Evolutionary conservation across 2,888 invertebrate genomes (phyloP).

Genomic region (Drosophila austrosaltans): DNA sequence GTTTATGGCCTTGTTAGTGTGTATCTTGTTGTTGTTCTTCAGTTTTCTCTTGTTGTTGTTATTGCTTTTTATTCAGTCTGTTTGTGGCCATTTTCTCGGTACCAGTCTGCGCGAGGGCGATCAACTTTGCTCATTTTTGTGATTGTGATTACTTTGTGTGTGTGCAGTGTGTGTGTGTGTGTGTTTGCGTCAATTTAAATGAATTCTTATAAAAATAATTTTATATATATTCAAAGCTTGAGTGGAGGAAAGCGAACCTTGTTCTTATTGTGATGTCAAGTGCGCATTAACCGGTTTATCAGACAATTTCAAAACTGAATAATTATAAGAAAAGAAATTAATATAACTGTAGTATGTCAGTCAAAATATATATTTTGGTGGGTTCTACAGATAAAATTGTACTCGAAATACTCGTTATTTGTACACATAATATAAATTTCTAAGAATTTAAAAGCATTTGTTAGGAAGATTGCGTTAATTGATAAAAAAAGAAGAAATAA

Average conservation of each 20-base stretch:
- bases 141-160: conserved; percentile 47
- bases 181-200: conserved; percentile 46
- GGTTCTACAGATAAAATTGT: neutral
- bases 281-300: conserved; percentile 63
- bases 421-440: neutral
- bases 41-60: conserved; percentile 23
- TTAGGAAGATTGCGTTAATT: too few species aligned
- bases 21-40: conserved; percentile 28
- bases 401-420: too few species aligned
- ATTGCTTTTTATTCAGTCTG: conserved; percentile 21
- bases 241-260: conserved; percentile 29
- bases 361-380: neutral
- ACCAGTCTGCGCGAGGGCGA: conserved; percentile 76
- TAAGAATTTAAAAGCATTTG: neutral
- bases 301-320: conserved; percentile 11
- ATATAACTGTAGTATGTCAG: conserved; percentile 3
- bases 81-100: conserved; percentile 55
- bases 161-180: too few species aligned
- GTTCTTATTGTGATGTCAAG: conserved; percentile 45
- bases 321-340: neutral
- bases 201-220: conserved; percentile 33
- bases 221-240: conserved; percentile 14
- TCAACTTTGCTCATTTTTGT: conserved; percentile 64
- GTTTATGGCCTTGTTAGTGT: conserved; percentile 54
- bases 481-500: too few species aligned